Conservation (phyloP, 2,113 vertebrate species). For the Fregetta grallaria region DNA sequence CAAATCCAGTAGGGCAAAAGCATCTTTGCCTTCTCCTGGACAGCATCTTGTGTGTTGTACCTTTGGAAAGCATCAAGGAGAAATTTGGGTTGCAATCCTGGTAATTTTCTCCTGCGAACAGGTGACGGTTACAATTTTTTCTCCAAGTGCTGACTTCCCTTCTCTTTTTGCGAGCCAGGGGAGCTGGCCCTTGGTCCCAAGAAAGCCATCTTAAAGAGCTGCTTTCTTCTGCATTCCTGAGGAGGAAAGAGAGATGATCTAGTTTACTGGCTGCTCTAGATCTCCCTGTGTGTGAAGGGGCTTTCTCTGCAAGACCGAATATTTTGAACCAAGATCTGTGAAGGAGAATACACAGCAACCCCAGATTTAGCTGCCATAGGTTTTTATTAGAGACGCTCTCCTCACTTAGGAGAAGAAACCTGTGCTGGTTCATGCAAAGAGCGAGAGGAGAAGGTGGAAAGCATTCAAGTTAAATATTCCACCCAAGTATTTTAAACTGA, state of each 20-base stretch:
- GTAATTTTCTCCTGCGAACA: background rate
- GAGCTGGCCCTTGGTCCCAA: background rate
- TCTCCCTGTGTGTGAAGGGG: background rate
- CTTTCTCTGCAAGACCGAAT: background rate
- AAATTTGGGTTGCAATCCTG: background rate
- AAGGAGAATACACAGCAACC: background rate
- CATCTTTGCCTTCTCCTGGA: background rate
- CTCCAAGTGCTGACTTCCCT: background rate
- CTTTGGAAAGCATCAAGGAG: background rate
- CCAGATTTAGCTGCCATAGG: background rate
- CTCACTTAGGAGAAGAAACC: background rate
- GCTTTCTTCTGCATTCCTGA: background rate
- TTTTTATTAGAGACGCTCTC: background rate
- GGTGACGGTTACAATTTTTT: background rate
- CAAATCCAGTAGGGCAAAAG: background rate
- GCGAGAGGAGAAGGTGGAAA: background rate
- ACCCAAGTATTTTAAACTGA: constrained; percentile 19
- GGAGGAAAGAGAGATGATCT: background rate
- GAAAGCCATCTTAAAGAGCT: background rate
- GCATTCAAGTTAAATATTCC: background rate
- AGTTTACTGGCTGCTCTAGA: background rate
- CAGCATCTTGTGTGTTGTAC: background rate
- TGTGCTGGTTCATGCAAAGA: background rate
- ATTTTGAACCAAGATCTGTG: background rate
- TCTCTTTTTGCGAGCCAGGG: background rate